Percentiles rank a stretch among this genome's conserved stretches.
These are phyloP conservation scores for Apotomis capreana DNA, from an alignment of 2,888 invertebrate genomes.

Conservation along the genomic window DNA sequence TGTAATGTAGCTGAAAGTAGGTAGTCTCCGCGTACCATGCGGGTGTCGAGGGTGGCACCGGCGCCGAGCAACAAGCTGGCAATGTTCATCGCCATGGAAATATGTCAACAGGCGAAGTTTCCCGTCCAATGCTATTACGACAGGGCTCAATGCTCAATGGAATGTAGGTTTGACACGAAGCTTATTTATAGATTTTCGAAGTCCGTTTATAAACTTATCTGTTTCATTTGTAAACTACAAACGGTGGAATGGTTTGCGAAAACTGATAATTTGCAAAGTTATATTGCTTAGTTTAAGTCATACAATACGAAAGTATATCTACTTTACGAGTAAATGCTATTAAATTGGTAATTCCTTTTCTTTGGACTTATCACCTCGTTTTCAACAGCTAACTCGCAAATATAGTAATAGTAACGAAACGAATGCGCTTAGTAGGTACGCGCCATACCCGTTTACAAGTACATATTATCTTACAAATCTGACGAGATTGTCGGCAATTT, in stretches of 20 bases:
- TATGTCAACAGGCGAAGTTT: slow-evolving; percentile 29
- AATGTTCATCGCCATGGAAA: slow-evolving; percentile 31
- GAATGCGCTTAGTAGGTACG: neutral
- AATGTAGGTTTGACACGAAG: slow-evolving; percentile 27
- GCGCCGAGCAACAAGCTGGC: slow-evolving; percentile 31
- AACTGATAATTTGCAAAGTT: too few relatives aligned
- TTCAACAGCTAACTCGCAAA: neutral
- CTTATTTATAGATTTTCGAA: slow-evolving; percentile 3
- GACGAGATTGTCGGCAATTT: slow-evolving; percentile 15
- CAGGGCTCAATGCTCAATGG: neutral
- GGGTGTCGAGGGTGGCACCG: slow-evolving; percentile 8
- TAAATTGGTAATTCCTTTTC: too few relatives aligned
- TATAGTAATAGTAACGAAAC: neutral
- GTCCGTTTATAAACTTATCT: slow-evolving; percentile 1
- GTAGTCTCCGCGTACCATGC: neutral
- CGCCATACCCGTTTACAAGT: neutral
- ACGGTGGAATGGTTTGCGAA: neutral
- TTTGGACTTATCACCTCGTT: neutral
- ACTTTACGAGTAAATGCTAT: too few relatives aligned
- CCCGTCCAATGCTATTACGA: slow-evolving; percentile 2
- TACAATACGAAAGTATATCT: too few relatives aligned
- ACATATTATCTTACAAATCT: neutral
- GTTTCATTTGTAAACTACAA: neutral
- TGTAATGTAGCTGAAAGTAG: neutral
- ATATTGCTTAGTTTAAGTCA: too few relatives aligned